Evolutionary conservation across 2,888 invertebrate genomes (phyloP).

Genomic region (Cheilosia vernalis): DNA sequence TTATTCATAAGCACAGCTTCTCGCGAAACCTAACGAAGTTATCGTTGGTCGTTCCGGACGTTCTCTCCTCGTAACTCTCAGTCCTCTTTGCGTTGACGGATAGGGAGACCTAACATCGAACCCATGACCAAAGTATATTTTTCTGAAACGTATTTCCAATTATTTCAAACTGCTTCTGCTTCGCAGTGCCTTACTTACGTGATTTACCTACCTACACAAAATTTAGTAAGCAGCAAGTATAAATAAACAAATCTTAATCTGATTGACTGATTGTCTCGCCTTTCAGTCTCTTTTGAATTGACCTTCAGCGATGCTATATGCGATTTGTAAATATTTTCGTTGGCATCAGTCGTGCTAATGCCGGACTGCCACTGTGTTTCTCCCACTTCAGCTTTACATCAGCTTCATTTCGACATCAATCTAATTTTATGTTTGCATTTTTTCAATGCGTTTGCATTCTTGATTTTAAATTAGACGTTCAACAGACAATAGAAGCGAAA

Average conservation of each 20-base stretch:
- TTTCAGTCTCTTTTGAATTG: constrained; percentile 60
- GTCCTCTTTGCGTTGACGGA: no score
- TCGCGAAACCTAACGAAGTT: no score
- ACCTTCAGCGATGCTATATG: constrained; percentile 47
- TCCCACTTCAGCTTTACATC: constrained; percentile 42
- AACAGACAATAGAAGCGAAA: constrained; percentile 52
- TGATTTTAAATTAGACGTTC: constrained; percentile 67
- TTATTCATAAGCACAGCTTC: not conserved
- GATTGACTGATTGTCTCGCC: constrained; percentile 63
- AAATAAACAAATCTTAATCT: constrained; percentile 47
- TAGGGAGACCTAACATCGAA: no score
- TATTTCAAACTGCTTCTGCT: not conserved
- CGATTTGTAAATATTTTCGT: constrained; percentile 28
- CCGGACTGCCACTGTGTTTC: constrained; percentile 22
- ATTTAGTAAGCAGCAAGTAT: constrained; percentile 26
- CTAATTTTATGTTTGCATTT: constrained; percentile 63
- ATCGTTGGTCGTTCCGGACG: not conserved
- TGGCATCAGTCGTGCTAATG: constrained; percentile 39
- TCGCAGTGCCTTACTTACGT: no score
- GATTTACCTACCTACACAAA: constrained; percentile 7
- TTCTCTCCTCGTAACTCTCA: no score
- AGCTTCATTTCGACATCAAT: constrained; percentile 42
- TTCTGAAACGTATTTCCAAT: no score
- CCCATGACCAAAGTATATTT: no score
- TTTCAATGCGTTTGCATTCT: constrained; percentile 64